Conservation (phyloP, 2,888 invertebrate genomes). For the Melitaea athalia region DNA sequence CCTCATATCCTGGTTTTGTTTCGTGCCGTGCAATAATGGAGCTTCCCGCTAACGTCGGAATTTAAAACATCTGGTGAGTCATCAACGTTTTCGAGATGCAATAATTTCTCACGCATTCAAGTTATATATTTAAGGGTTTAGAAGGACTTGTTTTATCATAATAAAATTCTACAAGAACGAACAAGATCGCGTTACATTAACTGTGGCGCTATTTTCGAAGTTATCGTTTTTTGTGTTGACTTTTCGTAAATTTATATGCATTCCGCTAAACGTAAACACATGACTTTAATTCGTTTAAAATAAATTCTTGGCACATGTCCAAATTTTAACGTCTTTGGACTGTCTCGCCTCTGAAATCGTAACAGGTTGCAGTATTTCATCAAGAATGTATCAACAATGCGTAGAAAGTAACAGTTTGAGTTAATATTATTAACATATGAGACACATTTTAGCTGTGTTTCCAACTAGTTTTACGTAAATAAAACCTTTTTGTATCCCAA, state of each 20-base stretch:
- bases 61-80: slow-evolving; percentile 81
- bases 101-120: slow-evolving; percentile 26
- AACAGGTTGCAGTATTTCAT: slow-evolving; percentile 30
- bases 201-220: slow-evolving; percentile 24
- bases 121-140: slow-evolving; percentile 19
- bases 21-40: slow-evolving; percentile 75
- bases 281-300: slow-evolving; percentile 20
- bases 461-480: neutral
- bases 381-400: slow-evolving; percentile 1
- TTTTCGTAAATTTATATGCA: slow-evolving; percentile 9
- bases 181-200: neutral
- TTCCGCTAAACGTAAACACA: slow-evolving; percentile 33
- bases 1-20: slow-evolving; percentile 74
- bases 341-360: slow-evolving; percentile 25
- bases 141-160: neutral
- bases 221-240: slow-evolving; percentile 10
- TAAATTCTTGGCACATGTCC: slow-evolving; percentile 28
- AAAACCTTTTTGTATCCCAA: neutral
- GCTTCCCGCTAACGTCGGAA: slow-evolving; percentile 77
- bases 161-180: neutral
- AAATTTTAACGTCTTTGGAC: slow-evolving; percentile 28
- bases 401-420: neutral
- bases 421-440: neutral
- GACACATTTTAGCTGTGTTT: neutral
- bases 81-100: slow-evolving; percentile 60